Evolutionary conservation across 64 coral and sea anemone genomes (phyloP).

Genomic region (Orbicella faveolata): DNA sequence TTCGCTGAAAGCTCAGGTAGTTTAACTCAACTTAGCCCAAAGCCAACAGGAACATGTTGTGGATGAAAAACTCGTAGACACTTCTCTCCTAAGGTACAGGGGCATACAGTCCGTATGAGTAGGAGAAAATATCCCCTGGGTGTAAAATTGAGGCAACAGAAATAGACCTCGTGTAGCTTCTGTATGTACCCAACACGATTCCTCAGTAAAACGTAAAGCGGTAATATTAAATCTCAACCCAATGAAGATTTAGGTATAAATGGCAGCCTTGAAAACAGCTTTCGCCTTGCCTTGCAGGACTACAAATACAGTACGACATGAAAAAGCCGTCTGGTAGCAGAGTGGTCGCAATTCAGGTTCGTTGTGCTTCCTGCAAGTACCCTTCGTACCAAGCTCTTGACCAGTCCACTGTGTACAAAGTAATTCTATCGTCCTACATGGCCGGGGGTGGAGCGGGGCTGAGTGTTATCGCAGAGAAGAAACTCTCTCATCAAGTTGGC

Average conservation of each 20-base stretch:
- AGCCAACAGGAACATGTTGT: no score
- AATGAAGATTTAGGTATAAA: neutral
- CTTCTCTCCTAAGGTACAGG: no score
- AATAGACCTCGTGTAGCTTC: no score
- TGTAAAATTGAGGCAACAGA: no score
- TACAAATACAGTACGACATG: slow-evolving; percentile 63
- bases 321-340: slow-evolving; percentile 33
- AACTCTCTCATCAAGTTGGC: slow-evolving; percentile 50
- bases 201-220: no score
- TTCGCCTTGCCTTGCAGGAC: slow-evolving; percentile 24
- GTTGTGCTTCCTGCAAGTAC: slow-evolving; percentile 56
- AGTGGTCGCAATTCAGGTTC: slow-evolving; percentile 53
- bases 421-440: slow-evolving; percentile 67
- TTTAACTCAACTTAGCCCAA: no score
- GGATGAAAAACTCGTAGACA: no score
- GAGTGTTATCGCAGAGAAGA: slow-evolving; percentile 38
- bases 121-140: no score
- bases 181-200: no score
- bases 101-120: no score
- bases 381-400: slow-evolving; percentile 66
- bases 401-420: slow-evolving; percentile 55
- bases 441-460: slow-evolving; percentile 63
- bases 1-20: no score
- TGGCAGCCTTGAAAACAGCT: neutral
- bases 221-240: neutral